Evolutionary conservation across 2,888 invertebrate species (phyloP), one percentile per base, ranked within the genome.

Genomic region (Caenorhabditis sp.): DNA sequence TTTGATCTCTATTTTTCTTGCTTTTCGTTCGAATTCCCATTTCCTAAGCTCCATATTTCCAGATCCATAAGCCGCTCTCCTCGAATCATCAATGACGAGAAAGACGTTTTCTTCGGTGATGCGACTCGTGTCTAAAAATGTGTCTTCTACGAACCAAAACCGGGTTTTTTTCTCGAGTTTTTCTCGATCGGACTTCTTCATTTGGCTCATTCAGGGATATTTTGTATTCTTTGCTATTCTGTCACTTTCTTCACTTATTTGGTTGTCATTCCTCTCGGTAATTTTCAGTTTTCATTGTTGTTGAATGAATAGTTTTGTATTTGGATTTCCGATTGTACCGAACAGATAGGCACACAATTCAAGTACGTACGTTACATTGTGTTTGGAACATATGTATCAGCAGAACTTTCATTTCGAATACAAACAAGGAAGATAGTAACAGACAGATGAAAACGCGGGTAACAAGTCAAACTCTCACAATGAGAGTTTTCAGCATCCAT

Each of bases 31-130:
- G 14, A 38, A 12, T 28, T 64, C 41, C 38, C n/a, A 2, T 49
- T 2, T 16, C 1, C 5, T 19, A 4, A 10, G 38, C 26, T 31
- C 19, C n/a, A 4, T 49, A 4, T 54, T 79, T 86, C 58, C 74
- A 86, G 88, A 64, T 90, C 90, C 26, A 83, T 90, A 64, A 86
- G 87, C 69, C 87, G 88, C 26, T 90, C 89, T 31, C 91, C 90
- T 16, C 89, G 89, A 82, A 85, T 92, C 89, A 81, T 79, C 8
- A 86, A 74, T 38, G 77, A 74, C 49, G 77, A 85, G 41, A 86
- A 85, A 64, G 83, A 84, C 77, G 82, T 84, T 41, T 86, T 87
- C 72, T 87, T 84, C 70, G 73, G 87, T 35, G 91, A 91, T 82
- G 89, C 90, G 47, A 90, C 90, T 19, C 86, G 89, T 74, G 90